A percentile compares a stretch with the other conserved stretches of the same genome.
Evolutionary conservation across 1,140 invertebrate species (phyloP).

Genomic region (Bombus superbus): DNA sequence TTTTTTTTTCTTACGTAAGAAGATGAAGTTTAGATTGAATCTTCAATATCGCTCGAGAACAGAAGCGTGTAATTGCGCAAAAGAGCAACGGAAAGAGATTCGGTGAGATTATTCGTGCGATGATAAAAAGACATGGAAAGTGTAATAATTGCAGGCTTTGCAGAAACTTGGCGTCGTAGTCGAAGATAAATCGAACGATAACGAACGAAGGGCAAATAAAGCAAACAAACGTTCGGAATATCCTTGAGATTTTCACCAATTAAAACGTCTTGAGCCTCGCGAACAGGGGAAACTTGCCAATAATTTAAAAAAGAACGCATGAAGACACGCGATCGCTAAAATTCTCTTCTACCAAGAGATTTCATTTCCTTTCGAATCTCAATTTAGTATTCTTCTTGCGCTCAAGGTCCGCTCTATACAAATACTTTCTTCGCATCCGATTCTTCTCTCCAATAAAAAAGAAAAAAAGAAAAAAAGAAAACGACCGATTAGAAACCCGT

Average conservation of each 20-base stretch:
- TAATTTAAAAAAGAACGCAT: neutral
- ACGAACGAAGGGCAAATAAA: neutral
- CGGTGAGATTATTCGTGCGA: too few species aligned
- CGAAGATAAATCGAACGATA: neutral
- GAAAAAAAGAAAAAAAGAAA: neutral
- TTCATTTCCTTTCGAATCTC: neutral
- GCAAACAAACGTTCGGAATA: neutral
- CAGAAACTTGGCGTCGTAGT: neutral
- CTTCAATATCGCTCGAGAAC: too few species aligned
- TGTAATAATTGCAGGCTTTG: too few species aligned
- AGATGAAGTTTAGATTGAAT: neutral
- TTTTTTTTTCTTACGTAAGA: neutral
- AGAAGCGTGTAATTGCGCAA: too few species aligned
- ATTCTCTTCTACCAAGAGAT: too few species aligned
- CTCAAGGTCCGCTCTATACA: too few species aligned
- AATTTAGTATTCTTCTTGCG: neutral
- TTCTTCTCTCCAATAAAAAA: neutral
- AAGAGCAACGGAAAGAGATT: too few species aligned
- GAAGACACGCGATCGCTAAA: too few species aligned
- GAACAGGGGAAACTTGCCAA: neutral
- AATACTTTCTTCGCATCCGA: neutral
- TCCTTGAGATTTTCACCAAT: too few species aligned
- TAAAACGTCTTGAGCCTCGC: neutral
- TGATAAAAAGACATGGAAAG: too few species aligned
- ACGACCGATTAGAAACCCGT: neutral